phyloP scores from a whole-genome alignment of 2,797 vertebrate genomes.

The Hippoglossus hippoglossus region DNA sequence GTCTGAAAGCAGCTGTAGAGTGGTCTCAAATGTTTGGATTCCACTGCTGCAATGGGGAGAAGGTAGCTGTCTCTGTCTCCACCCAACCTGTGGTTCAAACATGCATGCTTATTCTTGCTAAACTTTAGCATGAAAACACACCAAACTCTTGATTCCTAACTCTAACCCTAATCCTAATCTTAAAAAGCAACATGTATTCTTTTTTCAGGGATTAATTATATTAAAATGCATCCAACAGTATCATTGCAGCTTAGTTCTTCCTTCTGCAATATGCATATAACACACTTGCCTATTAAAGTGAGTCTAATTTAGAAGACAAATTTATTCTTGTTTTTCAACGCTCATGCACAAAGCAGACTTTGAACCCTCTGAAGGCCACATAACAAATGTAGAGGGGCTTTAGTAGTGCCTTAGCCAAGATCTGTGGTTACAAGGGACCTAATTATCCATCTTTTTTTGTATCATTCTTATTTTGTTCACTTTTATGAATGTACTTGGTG shows the following conservation, averaged over 20 bases:
- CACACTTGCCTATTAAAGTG: slow-evolving; percentile 9
- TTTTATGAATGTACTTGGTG: slow-evolving; percentile 1
- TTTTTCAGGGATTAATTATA: slow-evolving; percentile 16
- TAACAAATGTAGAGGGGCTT: slow-evolving; percentile 18
- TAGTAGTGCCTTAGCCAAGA: slow-evolving; percentile 25
- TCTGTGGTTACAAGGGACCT: slow-evolving; percentile 48
- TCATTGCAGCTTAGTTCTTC: neutral
- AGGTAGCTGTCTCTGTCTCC: too few species aligned
- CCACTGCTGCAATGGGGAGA: too few species aligned
- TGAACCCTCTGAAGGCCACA: slow-evolving; percentile 17
- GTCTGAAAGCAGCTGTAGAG: too few species aligned
- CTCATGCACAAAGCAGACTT: slow-evolving; percentile 2
- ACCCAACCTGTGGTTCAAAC: too few species aligned
- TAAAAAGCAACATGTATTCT: slow-evolving; percentile 10
- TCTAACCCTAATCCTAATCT: too few species aligned
- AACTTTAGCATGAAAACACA: too few species aligned
- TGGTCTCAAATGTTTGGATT: too few species aligned
- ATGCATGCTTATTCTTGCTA: too few species aligned
- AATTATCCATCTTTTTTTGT: slow-evolving; percentile 44
- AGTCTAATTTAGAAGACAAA: slow-evolving; percentile 33
- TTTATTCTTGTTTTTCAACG: slow-evolving; percentile 3
- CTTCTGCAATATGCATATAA: neutral
- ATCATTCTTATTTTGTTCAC: slow-evolving; percentile 4
- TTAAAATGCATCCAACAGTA: slow-evolving; percentile 1
- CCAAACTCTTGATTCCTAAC: too few species aligned